phyloP scores from a whole-genome alignment of 2,888 invertebrate genomes.

The Druceiella hillmani region DNA sequence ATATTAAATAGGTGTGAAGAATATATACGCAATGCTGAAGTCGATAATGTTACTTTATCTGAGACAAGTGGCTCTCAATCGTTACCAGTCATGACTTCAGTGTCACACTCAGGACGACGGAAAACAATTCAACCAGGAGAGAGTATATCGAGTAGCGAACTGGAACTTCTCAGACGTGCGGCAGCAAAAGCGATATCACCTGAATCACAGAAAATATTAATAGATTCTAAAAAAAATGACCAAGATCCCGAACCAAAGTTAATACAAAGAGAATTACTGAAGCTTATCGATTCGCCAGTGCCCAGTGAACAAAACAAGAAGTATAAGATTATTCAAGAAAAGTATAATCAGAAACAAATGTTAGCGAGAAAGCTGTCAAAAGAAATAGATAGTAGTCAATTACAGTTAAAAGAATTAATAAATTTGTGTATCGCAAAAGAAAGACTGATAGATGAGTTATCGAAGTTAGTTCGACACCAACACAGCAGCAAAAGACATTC shows the following conservation, averaged over 20 bases:
- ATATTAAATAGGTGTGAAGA: slow-evolving; percentile 57
- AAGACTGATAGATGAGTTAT: slow-evolving; percentile 65
- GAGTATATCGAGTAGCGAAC: slow-evolving; percentile 53
- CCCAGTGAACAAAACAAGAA: slow-evolving; percentile 47
- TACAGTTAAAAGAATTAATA: slow-evolving; percentile 68
- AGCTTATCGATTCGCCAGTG: slow-evolving; percentile 50
- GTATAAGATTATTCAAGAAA: slow-evolving; percentile 49
- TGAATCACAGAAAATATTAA: slow-evolving; percentile 48
- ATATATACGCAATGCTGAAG: slow-evolving; percentile 50
- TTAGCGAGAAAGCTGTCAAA: slow-evolving; percentile 45
- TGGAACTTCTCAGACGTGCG: slow-evolving; percentile 55
- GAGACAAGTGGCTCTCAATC: slow-evolving; percentile 49
- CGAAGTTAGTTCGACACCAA: slow-evolving; percentile 35
- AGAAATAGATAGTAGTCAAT: slow-evolving; percentile 61
- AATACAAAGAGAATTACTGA: slow-evolving; percentile 46
- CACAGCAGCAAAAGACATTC: slow-evolving; percentile 40
- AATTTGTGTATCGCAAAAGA: slow-evolving; percentile 61
- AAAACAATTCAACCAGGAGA: slow-evolving; percentile 59
- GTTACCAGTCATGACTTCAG: slow-evolving; percentile 44
- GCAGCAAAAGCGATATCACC: slow-evolving; percentile 52
- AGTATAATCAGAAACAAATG: slow-evolving; percentile 47
- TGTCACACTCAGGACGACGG: slow-evolving; percentile 45
- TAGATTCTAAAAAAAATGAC: slow-evolving; percentile 52
- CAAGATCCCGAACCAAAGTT: slow-evolving; percentile 51
- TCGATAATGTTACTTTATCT: slow-evolving; percentile 49